These are phyloP conservation scores for Saccostrea glomerata DNA, from an alignment of 1,140 invertebrate genomes.

Conservation along the genomic window DNA sequence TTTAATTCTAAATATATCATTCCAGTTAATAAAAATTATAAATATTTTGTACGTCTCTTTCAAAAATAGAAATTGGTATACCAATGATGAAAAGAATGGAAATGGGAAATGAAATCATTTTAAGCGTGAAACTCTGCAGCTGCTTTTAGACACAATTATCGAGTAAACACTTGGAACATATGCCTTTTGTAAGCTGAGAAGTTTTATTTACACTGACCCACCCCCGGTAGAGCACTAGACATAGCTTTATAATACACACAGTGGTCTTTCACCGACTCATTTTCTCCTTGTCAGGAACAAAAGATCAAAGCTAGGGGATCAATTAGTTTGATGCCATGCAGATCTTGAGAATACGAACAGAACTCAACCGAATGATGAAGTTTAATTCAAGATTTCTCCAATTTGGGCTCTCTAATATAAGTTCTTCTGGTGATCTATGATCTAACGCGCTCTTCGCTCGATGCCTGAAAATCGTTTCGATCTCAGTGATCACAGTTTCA, in stretches of 20 bases:
- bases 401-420: not conserved
- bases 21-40: not conserved
- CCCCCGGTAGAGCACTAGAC: not conserved
- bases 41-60: not conserved
- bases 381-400: not conserved
- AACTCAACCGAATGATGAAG: not conserved
- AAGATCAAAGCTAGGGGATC: slow-evolving; percentile 12
- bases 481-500: not conserved
- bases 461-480: not conserved
- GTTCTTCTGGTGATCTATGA: not conserved
- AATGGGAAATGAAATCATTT: not conserved
- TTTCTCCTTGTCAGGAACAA: slow-evolving; percentile 5
- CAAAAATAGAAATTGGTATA: not conserved
- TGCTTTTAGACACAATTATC: not conserved
- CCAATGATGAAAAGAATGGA: not conserved
- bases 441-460: not conserved
- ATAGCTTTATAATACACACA: slow-evolving; percentile 17
- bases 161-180: not conserved
- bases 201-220: not conserved
- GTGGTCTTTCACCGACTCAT: not conserved
- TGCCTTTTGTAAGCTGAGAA: not conserved
- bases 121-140: not conserved
- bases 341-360: not conserved
- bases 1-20: not conserved
- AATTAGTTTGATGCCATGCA: slow-evolving; percentile 14